Evolutionary conservation across 2,888 invertebrate genomes (phyloP).

Genomic region (Hydropsyche betteni): DNA sequence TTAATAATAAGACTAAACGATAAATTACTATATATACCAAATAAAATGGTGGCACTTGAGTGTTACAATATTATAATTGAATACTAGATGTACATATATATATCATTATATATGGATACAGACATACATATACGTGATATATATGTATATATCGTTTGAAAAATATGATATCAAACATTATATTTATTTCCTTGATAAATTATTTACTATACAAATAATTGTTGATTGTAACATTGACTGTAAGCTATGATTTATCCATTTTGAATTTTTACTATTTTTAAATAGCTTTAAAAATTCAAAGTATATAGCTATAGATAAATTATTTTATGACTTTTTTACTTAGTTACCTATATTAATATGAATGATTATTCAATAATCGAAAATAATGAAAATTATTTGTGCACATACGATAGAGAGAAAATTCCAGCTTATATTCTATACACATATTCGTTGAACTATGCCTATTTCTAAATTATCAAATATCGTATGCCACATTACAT

Average conservation of each 20-base stretch:
- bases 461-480: no score
- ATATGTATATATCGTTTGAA: background rate
- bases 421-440: no score
- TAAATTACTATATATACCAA: constrained; percentile 23
- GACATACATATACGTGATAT: no score
- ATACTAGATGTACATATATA: background rate
- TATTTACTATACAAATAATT: constrained; percentile 21
- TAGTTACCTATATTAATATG: no score
- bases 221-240: constrained; percentile 16
- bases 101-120: no score
- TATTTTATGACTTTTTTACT: no score
- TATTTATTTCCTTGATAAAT: constrained; percentile 15
- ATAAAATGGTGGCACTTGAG: constrained; percentile 20
- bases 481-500: no score
- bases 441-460: no score
- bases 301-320: no score
- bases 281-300: background rate
- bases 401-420: no score
- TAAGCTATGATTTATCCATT: constrained; percentile 6
- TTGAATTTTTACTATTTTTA: constrained; percentile 6
- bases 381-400: no score
- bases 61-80: constrained; percentile 17
- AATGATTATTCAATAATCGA: no score
- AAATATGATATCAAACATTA: constrained; percentile 13
- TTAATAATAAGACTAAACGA: constrained; percentile 3